Evolutionary conservation across 2,888 invertebrate genomes (phyloP), one percentile per base, ranked within the genome.

Genomic region (Drosophila gaucha): DNA sequence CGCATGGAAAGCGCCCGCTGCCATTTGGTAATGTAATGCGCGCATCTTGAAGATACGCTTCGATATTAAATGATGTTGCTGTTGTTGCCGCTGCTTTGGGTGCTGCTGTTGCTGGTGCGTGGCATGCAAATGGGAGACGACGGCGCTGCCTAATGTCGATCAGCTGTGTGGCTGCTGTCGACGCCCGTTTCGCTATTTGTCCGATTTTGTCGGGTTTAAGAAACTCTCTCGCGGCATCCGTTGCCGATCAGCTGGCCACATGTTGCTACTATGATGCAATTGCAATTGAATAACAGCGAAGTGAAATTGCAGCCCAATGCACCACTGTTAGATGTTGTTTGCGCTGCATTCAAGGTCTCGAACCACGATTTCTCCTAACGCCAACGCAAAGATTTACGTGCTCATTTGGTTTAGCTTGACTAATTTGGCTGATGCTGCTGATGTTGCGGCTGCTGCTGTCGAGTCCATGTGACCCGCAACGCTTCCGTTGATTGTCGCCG

Each of bases 151-250:
- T 68, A 75, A 86, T 84, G 78, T 78, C 78, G 80, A 88, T 85
- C 84, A 86, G 87, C 82, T 83, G 86, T 69, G 70, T 12, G 16
- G 73, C 74, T 55, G 74, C 74, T 71, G 64, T 72, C 68, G 67
- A 51, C 51, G 51, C 56, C 71, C 47, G 67, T 62, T 62, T 59
- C 54, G 58, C 72, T 56, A 67, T 67, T 74, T 82, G 60, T 65
- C 79, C 70, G 79, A 86, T 82, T 64, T 74, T 72, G 79, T 84
- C 62, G 83, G 89, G 89, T 89, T 90, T 79, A 89, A 89, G 83
- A 89, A 90, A 90, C 38, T 49, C 89, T 89, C 83, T 79, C 44
- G 66, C 49, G 57, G 72, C 69, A 68, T 65, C 68, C 78, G 67
- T 50, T 57, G 66, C 49, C 58, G 55, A 69, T 74, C 78, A 67